Conservation (phyloP, 2,888 invertebrate genomes). For the Athripsodes cinereus region DNA sequence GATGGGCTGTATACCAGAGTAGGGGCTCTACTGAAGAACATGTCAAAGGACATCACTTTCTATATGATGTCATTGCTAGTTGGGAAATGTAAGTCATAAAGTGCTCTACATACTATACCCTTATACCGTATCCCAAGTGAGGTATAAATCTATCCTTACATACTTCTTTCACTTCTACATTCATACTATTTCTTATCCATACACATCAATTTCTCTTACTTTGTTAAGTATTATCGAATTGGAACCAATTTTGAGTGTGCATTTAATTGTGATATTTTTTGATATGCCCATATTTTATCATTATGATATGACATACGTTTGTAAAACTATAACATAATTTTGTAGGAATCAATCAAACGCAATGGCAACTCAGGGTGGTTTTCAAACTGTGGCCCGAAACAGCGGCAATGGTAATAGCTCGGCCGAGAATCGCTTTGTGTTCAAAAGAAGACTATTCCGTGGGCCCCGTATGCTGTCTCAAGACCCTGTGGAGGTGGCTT, state of each 20-base stretch:
- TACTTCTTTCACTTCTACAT: no score
- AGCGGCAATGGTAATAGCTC: constrained; percentile 65
- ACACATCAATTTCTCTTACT: no score
- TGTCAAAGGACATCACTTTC: constrained; percentile 83
- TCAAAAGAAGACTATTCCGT: constrained; percentile 84
- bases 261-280: no score
- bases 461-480: constrained; percentile 85
- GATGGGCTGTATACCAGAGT: constrained; percentile 93
- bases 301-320: no score
- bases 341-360: constrained; percentile 53
- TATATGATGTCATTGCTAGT: constrained; percentile 89
- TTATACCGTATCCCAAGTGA: background rate
- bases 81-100: constrained; percentile 88
- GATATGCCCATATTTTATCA: no score
- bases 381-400: constrained; percentile 50
- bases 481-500: constrained; percentile 91
- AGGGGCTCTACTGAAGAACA: constrained; percentile 84
- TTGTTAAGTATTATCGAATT: no score
- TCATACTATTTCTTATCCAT: no score
- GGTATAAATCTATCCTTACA: background rate
- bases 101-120: no score
- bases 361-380: constrained; percentile 44
- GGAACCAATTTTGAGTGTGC: no score
- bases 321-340: no score
- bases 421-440: constrained; percentile 87